phyloP scores from a whole-genome alignment of 2,797 vertebrate genomes.

The Limosa lapponica region DNA sequence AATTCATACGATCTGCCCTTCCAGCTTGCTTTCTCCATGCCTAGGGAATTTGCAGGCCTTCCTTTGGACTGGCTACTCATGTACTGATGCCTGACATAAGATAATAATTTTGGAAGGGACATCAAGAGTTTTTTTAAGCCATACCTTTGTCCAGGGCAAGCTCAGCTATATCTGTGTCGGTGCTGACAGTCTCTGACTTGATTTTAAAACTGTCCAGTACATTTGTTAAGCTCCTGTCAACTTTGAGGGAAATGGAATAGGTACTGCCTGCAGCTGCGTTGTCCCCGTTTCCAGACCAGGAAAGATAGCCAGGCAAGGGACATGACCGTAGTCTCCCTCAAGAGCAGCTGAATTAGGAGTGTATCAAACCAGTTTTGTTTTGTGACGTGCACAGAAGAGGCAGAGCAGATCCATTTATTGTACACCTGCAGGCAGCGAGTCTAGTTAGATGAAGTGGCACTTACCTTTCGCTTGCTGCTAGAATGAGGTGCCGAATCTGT shows the following conservation, averaged over 20 bases:
- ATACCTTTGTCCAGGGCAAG: not conserved
- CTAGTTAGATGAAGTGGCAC: not conserved
- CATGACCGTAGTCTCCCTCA: not conserved
- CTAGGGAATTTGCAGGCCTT: not conserved
- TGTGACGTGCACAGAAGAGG: not conserved
- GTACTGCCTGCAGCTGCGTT: not conserved
- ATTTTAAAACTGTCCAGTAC: not conserved
- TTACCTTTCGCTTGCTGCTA: not conserved
- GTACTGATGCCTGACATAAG: not conserved
- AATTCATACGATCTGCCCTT: not conserved
- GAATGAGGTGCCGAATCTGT: not conserved
- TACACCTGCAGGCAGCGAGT: not conserved
- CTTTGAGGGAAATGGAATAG: not conserved
- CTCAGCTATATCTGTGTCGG: not conserved
- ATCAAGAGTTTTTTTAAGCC: not conserved
- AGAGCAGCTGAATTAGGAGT: not conserved
- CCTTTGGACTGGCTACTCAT: not conserved
- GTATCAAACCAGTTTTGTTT: not conserved
- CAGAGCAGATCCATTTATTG: not conserved
- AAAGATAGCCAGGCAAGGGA: not conserved
- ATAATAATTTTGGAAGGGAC: not conserved
- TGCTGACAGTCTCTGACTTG: not conserved
- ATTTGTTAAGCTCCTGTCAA: not conserved
- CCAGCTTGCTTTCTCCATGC: not conserved
- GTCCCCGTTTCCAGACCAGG: not conserved